phyloP scores from a whole-genome alignment of 2,797 vertebrate species.

The Lateolabrax maculatus region DNA sequence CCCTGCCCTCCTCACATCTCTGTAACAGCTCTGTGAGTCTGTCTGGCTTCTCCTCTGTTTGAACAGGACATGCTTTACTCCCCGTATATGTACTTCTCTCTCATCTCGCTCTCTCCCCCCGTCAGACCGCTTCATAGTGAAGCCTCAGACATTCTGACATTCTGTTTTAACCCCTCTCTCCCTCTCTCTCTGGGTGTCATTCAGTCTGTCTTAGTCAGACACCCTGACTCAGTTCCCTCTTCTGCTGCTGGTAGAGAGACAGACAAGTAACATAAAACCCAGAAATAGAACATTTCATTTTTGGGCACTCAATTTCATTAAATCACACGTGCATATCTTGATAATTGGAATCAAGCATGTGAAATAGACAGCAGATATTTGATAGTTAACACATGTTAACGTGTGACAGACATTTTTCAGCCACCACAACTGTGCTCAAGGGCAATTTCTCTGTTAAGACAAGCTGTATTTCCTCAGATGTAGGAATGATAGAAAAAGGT shows the following conservation, averaged over 20 bases:
- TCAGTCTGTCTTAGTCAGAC: constrained; percentile 59
- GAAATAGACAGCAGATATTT: neutral
- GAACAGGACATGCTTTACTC: constrained; percentile 37
- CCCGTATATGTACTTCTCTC: constrained; percentile 25
- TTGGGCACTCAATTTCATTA: neutral
- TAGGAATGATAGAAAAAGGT: neutral
- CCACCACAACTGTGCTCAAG: neutral
- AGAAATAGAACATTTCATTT: neutral
- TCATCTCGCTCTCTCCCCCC: constrained; percentile 20
- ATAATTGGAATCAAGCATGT: neutral
- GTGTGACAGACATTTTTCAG: neutral
- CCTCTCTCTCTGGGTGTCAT: constrained; percentile 51
- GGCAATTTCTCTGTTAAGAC: neutral
- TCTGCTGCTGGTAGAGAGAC: constrained; percentile 18
- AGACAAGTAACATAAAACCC: neutral
- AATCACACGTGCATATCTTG: neutral
- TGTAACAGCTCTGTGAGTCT: constrained; percentile 4
- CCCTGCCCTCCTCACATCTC: constrained; percentile 43
- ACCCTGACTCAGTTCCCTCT: constrained; percentile 57
- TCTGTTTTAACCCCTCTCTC: constrained; percentile 43
- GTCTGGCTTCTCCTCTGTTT: constrained; percentile 12
- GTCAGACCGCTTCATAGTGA: constrained; percentile 40
- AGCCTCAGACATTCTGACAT: constrained; percentile 45
- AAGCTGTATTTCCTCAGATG: neutral
- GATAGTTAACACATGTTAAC: neutral